Base-by-base conservation (phyloP, 2,888 invertebrate species). In the Nemapogon koenigi region DNA sequence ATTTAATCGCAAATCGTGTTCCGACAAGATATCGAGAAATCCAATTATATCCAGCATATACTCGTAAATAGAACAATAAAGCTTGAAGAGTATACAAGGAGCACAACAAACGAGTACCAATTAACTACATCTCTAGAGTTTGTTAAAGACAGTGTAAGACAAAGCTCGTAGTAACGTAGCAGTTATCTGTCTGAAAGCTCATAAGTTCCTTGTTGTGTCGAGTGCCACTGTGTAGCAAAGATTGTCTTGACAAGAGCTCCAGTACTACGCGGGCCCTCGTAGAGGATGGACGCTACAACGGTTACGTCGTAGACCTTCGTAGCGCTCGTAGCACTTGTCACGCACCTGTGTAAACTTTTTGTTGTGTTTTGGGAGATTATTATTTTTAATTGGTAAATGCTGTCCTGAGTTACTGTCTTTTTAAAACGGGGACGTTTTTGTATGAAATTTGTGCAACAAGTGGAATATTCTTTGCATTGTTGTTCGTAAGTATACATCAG, bases 231-330 rank as follows among this genome's bases (percentile, higher is more conserved):
- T 28, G 36, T 42, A 57, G 61, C 60, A 67, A 75, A 75, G 70
- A 73, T 73, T 72, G 75, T 72, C 72, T 73, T 66, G 72, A 70
- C 66, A 69, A 65, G 69, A 62, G 64, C 53, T 46, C 48, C 76
- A 76, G 76, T 76, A 57, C 62, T 57, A 61, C 61, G 60, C 62
- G 64, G 60, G 62, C 58, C 64, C 62, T 67, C 61, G 58, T 39
- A 49, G 60, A 42, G 62, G 53, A 57, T 65, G 69, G 70, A 65
- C 76, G 75, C 56, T 13, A 26, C 18, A 19, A 19, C 16, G n/a
- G 13, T 11, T 28, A 17, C 10, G 14, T 26, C 13, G 28, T 8
- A n/a, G 11, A 13, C 4, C 8, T 10, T n/a, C 18, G 28, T 17
- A 35, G 19, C 18, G 16, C 10, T 37, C 28, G 37, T 33, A 27